Evolutionary conservation across 2,888 invertebrate species (phyloP).

Genomic region (Plemyria rubiginata): DNA sequence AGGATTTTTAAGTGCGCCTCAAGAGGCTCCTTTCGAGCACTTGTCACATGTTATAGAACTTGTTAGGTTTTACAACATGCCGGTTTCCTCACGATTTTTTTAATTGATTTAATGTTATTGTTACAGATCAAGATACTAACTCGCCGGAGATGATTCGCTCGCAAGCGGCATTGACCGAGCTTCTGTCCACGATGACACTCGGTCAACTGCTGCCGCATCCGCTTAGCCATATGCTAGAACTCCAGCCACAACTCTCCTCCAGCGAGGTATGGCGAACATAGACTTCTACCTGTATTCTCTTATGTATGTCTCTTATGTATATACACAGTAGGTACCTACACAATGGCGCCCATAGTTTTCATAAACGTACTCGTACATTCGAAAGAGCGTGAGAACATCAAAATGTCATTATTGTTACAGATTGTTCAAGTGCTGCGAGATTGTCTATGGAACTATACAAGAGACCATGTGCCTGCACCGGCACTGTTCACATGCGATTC

Average conservation of each 20-base stretch:
- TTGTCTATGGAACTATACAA: constrained; percentile 95
- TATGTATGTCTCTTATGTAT: too few species aligned
- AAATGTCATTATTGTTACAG: constrained; percentile 67
- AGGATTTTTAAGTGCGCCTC: too few species aligned
- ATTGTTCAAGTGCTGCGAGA: constrained; percentile 92
- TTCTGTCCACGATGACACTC: constrained; percentile 92
- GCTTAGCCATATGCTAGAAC: constrained; percentile 89
- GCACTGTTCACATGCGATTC: constrained; percentile 89
- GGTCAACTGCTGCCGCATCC: constrained; percentile 95
- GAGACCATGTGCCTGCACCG: constrained; percentile 95
- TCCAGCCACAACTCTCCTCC: constrained; percentile 90
- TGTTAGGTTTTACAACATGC: too few species aligned
- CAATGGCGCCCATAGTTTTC: too few species aligned
- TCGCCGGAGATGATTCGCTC: constrained; percentile 69
- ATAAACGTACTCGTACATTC: too few species aligned
- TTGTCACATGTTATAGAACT: too few species aligned
- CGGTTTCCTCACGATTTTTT: too few species aligned
- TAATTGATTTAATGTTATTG: constrained; percentile 69
- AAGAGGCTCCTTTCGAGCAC: too few species aligned
- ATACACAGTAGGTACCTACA: too few species aligned
- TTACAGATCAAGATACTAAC: constrained; percentile 63
- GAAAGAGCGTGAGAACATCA: too few species aligned
- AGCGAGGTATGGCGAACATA: constrained; percentile 83
- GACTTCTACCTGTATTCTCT: neutral
- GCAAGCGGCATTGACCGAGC: constrained; percentile 77